Evolutionary conservation across 2,113 vertebrate species (phyloP).

Genomic region (Todiramphus saurophagus): DNA sequence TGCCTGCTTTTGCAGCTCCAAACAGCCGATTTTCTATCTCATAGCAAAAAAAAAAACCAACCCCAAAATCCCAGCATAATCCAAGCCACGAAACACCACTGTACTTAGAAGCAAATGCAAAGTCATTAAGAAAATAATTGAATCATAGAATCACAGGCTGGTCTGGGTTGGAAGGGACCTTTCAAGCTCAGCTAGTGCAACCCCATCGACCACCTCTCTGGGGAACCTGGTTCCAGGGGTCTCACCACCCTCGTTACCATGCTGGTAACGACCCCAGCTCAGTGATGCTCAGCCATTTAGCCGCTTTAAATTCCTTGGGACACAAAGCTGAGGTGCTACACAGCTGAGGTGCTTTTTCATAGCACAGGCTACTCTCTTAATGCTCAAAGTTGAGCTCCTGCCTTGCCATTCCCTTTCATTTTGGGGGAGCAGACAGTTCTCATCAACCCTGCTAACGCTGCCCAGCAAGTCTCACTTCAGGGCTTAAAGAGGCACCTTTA

Average conservation of each 20-base stretch:
- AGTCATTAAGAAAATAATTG: background rate
- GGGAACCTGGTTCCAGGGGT: background rate
- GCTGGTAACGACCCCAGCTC: background rate
- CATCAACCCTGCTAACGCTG: background rate
- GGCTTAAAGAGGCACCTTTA: background rate
- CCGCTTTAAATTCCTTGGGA: background rate
- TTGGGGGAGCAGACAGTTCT: background rate
- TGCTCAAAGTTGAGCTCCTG: background rate
- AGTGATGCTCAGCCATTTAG: background rate
- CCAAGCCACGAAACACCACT: rapidly evolving
- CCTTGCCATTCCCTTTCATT: background rate
- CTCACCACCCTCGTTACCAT: background rate
- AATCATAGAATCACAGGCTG: background rate
- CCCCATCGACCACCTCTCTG: background rate
- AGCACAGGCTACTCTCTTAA: background rate
- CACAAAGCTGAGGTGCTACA: background rate
- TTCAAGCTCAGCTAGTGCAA: background rate
- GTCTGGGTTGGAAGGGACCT: background rate
- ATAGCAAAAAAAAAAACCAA: rapidly evolving
- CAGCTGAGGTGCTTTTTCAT: background rate
- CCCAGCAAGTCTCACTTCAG: background rate
- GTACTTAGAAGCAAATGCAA: rapidly evolving
- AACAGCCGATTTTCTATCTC: background rate
- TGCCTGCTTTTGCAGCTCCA: background rate
- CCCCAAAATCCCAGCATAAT: rapidly evolving